Conservation (phyloP, 2,797 vertebrate genomes). For the Siniperca obscura region DNA sequence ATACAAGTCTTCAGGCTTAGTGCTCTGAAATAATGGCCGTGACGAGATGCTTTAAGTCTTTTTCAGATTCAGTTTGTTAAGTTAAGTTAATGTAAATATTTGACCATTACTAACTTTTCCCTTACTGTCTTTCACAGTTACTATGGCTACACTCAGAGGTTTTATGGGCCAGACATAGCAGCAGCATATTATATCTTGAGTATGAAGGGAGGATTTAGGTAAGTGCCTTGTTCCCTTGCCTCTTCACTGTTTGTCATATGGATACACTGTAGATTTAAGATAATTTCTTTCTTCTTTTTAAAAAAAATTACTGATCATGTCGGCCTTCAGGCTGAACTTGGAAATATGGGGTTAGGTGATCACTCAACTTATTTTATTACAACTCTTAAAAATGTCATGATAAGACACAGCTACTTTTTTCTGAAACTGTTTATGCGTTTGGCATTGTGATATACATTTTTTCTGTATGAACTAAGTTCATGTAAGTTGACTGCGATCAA, state of each 20-base stretch:
- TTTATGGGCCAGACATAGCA: slow-evolving; percentile 77
- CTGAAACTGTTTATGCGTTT: neutral
- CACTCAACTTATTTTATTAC: neutral
- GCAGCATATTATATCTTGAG: slow-evolving; percentile 83
- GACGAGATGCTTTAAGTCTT: rapidly evolving
- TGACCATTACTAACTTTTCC: slow-evolving; percentile 13
- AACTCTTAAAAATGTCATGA: neutral
- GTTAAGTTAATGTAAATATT: neutral
- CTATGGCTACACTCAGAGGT: slow-evolving; percentile 51
- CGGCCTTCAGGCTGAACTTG: neutral
- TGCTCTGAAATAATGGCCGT: neutral
- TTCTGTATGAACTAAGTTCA: neutral
- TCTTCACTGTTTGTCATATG: neutral
- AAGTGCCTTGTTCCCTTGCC: slow-evolving; percentile 32
- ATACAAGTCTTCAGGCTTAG: neutral
- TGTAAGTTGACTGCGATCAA: neutral
- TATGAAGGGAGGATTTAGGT: slow-evolving; percentile 88
- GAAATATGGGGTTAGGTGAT: neutral
- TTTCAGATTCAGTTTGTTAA: neutral
- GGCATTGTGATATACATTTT: neutral
- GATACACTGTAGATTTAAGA: neutral
- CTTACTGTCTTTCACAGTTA: slow-evolving; percentile 73
- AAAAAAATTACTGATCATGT: neutral
- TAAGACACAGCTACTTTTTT: neutral
- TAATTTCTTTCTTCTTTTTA: neutral